These are phyloP conservation scores for Caenorhabditis afra DNA, from an alignment of 2,888 invertebrate genomes.

Conservation along the genomic window DNA sequence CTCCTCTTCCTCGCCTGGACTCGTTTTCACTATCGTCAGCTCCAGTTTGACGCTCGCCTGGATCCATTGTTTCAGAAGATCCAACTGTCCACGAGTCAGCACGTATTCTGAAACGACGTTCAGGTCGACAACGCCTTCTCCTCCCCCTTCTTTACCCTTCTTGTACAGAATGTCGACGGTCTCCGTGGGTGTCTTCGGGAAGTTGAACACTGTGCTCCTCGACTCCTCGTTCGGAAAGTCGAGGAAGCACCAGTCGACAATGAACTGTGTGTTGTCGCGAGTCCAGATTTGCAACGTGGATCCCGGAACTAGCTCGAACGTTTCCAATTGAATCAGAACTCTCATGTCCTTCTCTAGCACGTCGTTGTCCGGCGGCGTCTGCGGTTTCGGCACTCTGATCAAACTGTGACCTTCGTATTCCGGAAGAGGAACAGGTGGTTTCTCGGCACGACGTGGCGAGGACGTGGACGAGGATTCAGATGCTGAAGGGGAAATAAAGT, in stretches of 20 bases:
- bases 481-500: conserved; percentile 63
- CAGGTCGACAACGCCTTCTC: no score
- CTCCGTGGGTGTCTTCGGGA: conserved; percentile 51
- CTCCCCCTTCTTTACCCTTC: conserved; percentile 55
- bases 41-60: conserved; percentile 68
- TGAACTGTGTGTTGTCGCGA: conserved; percentile 60
- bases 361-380: conserved; percentile 37
- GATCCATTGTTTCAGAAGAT: conserved; percentile 76
- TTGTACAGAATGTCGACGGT: conserved; percentile 28
- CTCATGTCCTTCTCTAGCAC: conserved; percentile 28
- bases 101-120: conserved; percentile 69
- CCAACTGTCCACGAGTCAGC: conserved; percentile 67
- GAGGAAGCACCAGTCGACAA: conserved; percentile 61
- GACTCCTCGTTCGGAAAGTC: conserved; percentile 58
- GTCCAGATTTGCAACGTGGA: conserved; percentile 63
- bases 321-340: conserved; percentile 61
- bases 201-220: conserved; percentile 36
- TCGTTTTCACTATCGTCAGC: conserved; percentile 71
- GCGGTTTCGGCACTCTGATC: conserved; percentile 47
- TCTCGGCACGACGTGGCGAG: conserved; percentile 61
- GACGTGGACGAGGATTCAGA: conserved; percentile 74
- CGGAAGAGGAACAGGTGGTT: conserved; percentile 58
- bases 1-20: conserved; percentile 69
- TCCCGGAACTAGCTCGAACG: conserved; percentile 61
- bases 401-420: conserved; percentile 55